phyloP scores from a whole-genome alignment of 2,888 invertebrate genomes.

The Aproaerema taeniolella region DNA sequence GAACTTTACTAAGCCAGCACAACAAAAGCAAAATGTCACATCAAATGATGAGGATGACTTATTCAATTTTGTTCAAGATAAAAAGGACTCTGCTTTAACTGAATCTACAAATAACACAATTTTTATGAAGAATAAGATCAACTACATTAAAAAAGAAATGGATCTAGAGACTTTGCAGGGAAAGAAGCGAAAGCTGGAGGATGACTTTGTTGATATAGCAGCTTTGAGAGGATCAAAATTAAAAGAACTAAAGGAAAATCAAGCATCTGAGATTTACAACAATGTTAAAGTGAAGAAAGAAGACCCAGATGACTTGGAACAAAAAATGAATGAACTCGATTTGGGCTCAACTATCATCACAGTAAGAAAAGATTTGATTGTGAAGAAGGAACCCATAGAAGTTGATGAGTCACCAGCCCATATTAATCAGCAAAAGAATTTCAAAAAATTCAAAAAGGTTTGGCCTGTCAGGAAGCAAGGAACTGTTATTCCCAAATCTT shows the following conservation, averaged over 20 bases:
- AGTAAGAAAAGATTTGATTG: conserved; percentile 48
- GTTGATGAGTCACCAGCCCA: conserved; percentile 26
- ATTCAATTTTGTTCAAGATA: conserved; percentile 58
- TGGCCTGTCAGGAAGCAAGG: conserved; percentile 62
- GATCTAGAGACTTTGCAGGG: conserved; percentile 22
- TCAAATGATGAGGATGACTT: conserved; percentile 49
- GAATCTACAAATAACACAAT: conserved; percentile 27
- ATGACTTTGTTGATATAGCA: conserved; percentile 34
- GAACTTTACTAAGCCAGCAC: conserved; percentile 51
- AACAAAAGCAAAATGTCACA: conserved; percentile 42
- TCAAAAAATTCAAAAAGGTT: conserved; percentile 67
- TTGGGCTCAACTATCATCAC: conserved; percentile 53
- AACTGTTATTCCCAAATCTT: conserved; percentile 38
- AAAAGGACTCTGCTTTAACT: conserved; percentile 17
- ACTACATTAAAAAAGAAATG: conserved; percentile 17
- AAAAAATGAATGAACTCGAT: conserved; percentile 48
- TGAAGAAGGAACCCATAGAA: conserved; percentile 50
- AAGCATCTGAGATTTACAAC: conserved; percentile 23
- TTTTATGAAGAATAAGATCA: conserved; percentile 25
- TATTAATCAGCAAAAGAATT: conserved; percentile 34
- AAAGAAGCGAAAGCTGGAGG: conserved; percentile 10
- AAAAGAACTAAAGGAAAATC: conserved; percentile 47
- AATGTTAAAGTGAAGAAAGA: conserved; percentile 42
- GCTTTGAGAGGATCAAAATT: conserved; percentile 55
- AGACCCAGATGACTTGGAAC: conserved; percentile 44